Conservation (phyloP, 1,140 invertebrate genomes). For the Cyphomyrmex costatus region DNA sequence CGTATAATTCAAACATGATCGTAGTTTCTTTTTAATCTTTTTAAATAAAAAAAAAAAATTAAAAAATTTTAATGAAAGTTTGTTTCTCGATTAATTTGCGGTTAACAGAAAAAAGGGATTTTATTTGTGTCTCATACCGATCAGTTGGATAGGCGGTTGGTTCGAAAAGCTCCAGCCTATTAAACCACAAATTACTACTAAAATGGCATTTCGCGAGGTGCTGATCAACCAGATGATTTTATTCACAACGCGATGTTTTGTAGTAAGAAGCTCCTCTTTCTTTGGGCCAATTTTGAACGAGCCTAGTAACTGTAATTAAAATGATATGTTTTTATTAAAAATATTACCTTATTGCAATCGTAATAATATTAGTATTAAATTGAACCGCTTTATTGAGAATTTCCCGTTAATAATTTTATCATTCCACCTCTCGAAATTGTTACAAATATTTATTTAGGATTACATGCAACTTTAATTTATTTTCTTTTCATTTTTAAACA, state of each 20-base stretch:
- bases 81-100: no score
- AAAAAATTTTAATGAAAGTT: neutral
- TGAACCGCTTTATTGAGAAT: slow-evolving; percentile 1
- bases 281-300: slow-evolving; percentile 88
- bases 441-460: neutral
- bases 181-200: slow-evolving; percentile 90
- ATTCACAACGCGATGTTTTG: slow-evolving; percentile 84
- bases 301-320: slow-evolving; percentile 87
- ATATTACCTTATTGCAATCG: slow-evolving; percentile 11
- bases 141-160: slow-evolving; percentile 88
- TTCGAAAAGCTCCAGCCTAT: slow-evolving; percentile 88
- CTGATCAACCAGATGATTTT: slow-evolving; percentile 88
- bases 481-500: neutral
- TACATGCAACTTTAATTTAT: neutral
- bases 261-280: slow-evolving; percentile 85
- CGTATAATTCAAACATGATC: neutral
- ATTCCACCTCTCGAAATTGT: neutral
- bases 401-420: neutral
- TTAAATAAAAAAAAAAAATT: no score
- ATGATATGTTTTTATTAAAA: neutral
- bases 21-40: neutral
- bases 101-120: neutral
- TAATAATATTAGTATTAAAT: slow-evolving; percentile 6
- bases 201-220: slow-evolving; percentile 92
- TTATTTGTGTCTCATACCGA: slow-evolving; percentile 86